phyloP scores from a whole-genome alignment of 2,888 invertebrate species.

The Apamea monoglypha region DNA sequence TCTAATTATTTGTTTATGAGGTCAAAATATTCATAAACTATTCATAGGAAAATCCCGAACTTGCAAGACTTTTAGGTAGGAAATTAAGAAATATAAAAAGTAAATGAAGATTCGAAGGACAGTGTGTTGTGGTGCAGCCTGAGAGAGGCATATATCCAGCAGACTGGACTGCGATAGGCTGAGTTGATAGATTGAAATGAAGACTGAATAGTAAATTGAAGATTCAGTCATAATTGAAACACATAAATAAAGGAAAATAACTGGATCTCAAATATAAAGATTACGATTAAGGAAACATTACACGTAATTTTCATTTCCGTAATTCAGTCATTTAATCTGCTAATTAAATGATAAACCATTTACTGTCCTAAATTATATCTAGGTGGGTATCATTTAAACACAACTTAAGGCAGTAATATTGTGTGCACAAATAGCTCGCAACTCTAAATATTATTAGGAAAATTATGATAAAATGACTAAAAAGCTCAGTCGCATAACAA shows the following conservation, averaged over 20 bases:
- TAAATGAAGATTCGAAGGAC: background rate
- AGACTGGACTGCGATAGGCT: background rate
- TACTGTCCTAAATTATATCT: background rate
- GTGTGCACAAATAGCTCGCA: background rate
- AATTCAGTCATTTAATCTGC: background rate
- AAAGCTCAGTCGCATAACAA: constrained; percentile 30
- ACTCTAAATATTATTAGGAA: background rate
- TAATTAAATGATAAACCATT: background rate
- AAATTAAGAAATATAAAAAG: background rate
- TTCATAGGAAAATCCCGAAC: background rate
- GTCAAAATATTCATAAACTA: background rate
- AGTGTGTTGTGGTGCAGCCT: background rate
- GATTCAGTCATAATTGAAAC: background rate
- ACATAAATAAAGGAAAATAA: background rate
- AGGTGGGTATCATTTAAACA: background rate
- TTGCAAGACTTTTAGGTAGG: background rate
- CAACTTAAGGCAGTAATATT: background rate
- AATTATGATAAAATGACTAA: constrained; percentile 22
- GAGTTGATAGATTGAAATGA: background rate
- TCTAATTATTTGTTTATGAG: constrained; percentile 18
- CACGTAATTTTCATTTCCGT: background rate
- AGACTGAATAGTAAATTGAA: background rate
- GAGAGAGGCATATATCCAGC: background rate
- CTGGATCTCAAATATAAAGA: background rate
- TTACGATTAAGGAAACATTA: background rate